Conservation (phyloP, 35 echinoderm and acorn worm genomes). For the Hemicentrotus pulcherrimus region DNA sequence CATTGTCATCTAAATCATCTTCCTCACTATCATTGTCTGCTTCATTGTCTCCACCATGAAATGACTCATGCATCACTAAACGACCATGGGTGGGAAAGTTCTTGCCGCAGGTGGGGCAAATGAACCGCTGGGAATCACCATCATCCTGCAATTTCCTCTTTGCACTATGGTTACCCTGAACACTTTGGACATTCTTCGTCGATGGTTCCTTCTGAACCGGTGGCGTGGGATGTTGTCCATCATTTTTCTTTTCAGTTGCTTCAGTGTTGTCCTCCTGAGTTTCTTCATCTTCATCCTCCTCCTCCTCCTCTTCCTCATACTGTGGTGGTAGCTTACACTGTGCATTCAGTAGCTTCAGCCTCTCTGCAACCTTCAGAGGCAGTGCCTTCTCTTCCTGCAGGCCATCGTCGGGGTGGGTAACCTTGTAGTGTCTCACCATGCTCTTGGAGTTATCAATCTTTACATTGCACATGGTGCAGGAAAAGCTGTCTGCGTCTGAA, state of each 20-base stretch:
- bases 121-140: slow-evolving; percentile 9
- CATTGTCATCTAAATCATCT: not conserved
- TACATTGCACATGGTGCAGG: not conserved
- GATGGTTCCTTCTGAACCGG: not conserved
- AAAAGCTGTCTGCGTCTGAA: not conserved
- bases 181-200: not conserved
- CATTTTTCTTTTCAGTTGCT: not conserved
- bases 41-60: not conserved
- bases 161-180: not conserved
- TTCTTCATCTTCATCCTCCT: not conserved
- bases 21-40: not conserved
- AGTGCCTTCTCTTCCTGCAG: not conserved
- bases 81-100: slow-evolving; percentile 34
- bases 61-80: slow-evolving; percentile 19
- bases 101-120: slow-evolving; percentile 40
- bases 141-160: not conserved
- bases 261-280: not conserved
- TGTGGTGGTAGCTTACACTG: not conserved
- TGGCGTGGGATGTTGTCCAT: not conserved
- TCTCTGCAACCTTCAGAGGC: not conserved
- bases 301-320: not conserved
- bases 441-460: not conserved
- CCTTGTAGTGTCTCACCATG: slow-evolving; percentile 26
- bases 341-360: not conserved
- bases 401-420: not conserved